Percentiles rank a stretch among this genome's conserved stretches.
phyloP scores from a whole-genome alignment of 2,113 vertebrate genomes.

The Sardina pilchardus region DNA sequence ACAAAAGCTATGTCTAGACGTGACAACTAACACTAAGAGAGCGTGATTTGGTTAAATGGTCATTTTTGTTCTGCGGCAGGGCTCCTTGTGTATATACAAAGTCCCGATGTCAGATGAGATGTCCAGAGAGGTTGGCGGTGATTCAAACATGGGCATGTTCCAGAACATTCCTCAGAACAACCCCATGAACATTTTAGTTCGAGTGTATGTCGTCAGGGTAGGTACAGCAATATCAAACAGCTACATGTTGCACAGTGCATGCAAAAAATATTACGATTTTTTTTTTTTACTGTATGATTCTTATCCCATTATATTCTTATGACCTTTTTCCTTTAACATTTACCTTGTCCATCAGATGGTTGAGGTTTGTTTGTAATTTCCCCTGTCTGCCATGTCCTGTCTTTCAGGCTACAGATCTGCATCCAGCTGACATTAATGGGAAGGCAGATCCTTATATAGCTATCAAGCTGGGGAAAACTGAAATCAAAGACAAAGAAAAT shows the following conservation, averaged over 20 bases:
- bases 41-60: neutral
- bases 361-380: neutral
- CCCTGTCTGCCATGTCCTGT: neutral
- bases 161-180: conserved; percentile 96
- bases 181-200: conserved; percentile 89
- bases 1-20: neutral
- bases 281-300: too few relatives aligned
- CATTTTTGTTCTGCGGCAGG: conserved; percentile 32
- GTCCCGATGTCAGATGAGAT: conserved; percentile 83
- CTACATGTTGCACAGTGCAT: neutral
- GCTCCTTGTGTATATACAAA: conserved; percentile 57
- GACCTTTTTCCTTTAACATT: neutral
- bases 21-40: neutral
- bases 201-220: conserved; percentile 91
- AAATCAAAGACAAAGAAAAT: conserved; percentile 97
- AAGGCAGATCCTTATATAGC: conserved; percentile 94
- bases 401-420: conserved; percentile 90
- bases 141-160: conserved; percentile 94
- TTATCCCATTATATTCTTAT: neutral
- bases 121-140: conserved; percentile 83
- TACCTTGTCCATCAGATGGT: neutral
- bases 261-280: too few relatives aligned
- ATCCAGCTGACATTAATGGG: conserved; percentile 96
- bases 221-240: conserved; percentile 52
- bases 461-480: conserved; percentile 91